Percentiles rank a stretch among this genome's conserved stretches.
Conservation (phyloP, 2,888 invertebrate genomes). For the Sarcophaga rosellei region DNA sequence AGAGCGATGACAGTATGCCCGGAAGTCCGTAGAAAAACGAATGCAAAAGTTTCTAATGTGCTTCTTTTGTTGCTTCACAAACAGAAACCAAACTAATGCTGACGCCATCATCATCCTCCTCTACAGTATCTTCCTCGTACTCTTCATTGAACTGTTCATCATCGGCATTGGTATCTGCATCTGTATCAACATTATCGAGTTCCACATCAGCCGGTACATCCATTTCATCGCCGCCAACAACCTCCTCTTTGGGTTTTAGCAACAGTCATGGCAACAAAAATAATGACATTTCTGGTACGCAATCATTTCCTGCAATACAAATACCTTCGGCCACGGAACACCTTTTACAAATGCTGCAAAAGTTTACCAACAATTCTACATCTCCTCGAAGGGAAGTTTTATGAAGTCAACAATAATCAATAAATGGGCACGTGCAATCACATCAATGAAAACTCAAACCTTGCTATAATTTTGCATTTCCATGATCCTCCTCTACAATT, state of each 20-base stretch:
- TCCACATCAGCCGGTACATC: slow-evolving; percentile 76
- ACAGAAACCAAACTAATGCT: slow-evolving; percentile 81
- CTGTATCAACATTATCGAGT: slow-evolving; percentile 65
- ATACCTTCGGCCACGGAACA: slow-evolving; percentile 79
- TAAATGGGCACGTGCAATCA: slow-evolving; percentile 64
- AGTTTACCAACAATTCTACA: slow-evolving; percentile 75
- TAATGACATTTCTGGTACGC: slow-evolving; percentile 21
- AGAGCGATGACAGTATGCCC: slow-evolving; percentile 91
- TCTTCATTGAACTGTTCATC: background rate
- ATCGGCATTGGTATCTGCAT: slow-evolving; percentile 5
- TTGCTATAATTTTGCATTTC: background rate
- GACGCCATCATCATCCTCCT: slow-evolving; percentile 76
- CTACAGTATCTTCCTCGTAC: slow-evolving; percentile 68
- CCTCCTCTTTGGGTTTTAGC: slow-evolving; percentile 57
- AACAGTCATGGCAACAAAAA: slow-evolving; percentile 33
- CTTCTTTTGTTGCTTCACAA: slow-evolving; percentile 80
- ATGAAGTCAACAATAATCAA: slow-evolving; percentile 64
- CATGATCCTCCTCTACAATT: background rate
- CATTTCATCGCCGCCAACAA: slow-evolving; percentile 77
- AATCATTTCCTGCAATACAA: slow-evolving; percentile 53
- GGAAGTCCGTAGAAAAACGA: slow-evolving; percentile 86
- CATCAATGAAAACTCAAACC: background rate
- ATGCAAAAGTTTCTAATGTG: slow-evolving; percentile 80
- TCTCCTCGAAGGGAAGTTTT: slow-evolving; percentile 60
- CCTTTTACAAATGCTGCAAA: slow-evolving; percentile 80